Base-by-base conservation (phyloP, 2,888 invertebrate species). In the Volucella inflata region DNA sequence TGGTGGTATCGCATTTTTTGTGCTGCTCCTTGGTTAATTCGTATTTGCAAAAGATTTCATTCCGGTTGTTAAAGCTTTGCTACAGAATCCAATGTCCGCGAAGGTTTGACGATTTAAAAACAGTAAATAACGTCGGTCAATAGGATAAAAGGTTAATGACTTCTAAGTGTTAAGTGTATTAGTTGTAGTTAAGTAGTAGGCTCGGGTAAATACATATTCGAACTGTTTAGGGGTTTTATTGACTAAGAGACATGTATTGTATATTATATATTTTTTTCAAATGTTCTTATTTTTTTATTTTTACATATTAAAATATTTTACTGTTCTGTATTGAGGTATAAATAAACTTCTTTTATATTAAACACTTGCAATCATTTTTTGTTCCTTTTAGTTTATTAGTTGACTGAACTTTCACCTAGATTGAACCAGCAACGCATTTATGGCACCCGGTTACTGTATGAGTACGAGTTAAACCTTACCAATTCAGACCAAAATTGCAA, bases 331-430 rank as follows among this genome's bases (percentile, higher is more conserved):
- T 76, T 53, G 46, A 76, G 48, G 44, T 79, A 76, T 71, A 62
- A 71, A 79, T 79, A 79, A 84, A 84, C 75, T 83, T 71, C 42
- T 84, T 84, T 84, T 84, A 62, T 79, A 75, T 75, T 65, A 36
- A 59, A 59, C 42, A 67, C 21, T 42, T 46, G 40, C 0, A 14
- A 42, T 3, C 10, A n/a, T 14, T 14, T 42, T 44, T 44, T 21
- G 0, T 2, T 1, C 30, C 0, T 30, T 30, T 0, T 4, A 12
- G 0, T 44, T 44, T 10, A 44, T 44, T 44, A 1, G 30, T 1
- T 30, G 30, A 6, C 21, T 21, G 21, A 4, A 2, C 21, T 21
- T 4, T 21, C 0, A 21, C 0, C 21, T 21, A 4, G 21, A 21
- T 21, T 21, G 21, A 3, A 4, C 21, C 6, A 30, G 6, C 6